phyloP scores from a whole-genome alignment of 2,888 invertebrate species.

The Lapara coniferarum region DNA sequence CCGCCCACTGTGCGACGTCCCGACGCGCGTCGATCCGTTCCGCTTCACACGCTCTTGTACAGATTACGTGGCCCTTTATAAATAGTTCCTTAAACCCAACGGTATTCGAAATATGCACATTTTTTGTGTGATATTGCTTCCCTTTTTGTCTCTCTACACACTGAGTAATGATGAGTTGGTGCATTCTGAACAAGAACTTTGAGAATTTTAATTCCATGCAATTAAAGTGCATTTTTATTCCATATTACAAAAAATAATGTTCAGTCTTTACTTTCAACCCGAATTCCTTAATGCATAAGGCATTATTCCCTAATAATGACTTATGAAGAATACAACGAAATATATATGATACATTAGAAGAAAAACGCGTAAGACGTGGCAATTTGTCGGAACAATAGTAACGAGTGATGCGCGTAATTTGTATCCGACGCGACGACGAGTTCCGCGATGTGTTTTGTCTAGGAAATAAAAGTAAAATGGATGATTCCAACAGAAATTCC shows the following conservation, averaged over 20 bases:
- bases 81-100: slow-evolving; percentile 51
- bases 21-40: slow-evolving; percentile 51
- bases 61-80: slow-evolving; percentile 43
- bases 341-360: not conserved
- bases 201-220: not conserved
- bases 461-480: slow-evolving; percentile 21
- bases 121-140: slow-evolving; percentile 7
- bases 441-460: slow-evolving; percentile 20
- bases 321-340: not conserved
- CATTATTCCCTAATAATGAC: not conserved
- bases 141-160: slow-evolving; percentile 6
- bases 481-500: slow-evolving; percentile 15
- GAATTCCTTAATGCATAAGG: too few species aligned
- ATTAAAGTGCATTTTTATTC: not conserved
- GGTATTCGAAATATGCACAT: slow-evolving; percentile 47
- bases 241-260: not conserved
- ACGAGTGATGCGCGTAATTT: slow-evolving; percentile 21
- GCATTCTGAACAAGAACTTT: not conserved
- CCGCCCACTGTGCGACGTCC: slow-evolving; percentile 53
- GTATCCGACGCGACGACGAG: slow-evolving; percentile 13
- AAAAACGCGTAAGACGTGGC: slow-evolving; percentile 1
- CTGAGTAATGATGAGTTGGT: slow-evolving; percentile 22
- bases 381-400: slow-evolving; percentile 18
- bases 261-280: too few species aligned
- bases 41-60: slow-evolving; percentile 58